Conservation (phyloP, 2,113 vertebrate species). For the Isurus oxyrinchus region DNA sequence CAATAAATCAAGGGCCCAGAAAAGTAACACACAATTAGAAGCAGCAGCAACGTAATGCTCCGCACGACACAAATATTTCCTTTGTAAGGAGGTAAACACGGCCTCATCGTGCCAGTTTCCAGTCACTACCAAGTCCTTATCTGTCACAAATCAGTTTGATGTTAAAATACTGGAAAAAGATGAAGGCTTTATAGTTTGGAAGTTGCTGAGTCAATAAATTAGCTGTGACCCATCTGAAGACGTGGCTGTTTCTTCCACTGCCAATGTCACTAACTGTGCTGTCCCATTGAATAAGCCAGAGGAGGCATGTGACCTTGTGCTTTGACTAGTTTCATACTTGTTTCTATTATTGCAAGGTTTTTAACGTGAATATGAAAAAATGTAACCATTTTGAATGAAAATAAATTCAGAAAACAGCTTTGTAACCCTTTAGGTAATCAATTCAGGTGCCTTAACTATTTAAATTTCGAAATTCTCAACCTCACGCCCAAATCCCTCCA, state of each 20-base stretch:
- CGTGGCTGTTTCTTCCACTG: background rate
- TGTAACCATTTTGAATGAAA: background rate
- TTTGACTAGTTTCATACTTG: background rate
- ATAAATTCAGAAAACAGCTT: background rate
- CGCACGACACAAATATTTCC: background rate
- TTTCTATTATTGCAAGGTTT: background rate
- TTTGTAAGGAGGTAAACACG: background rate
- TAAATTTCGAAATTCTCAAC: no score
- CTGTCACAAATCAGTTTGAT: slow-evolving; percentile 20
- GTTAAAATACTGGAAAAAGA: background rate
- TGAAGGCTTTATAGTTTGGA: background rate
- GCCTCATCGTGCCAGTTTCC: background rate
- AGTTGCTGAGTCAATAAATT: background rate
- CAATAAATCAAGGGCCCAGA: background rate
- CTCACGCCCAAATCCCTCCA: background rate
- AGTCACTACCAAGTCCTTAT: background rate
- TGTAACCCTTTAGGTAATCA: background rate
- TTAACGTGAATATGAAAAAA: background rate
- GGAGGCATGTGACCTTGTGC: background rate
- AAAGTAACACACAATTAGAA: background rate
- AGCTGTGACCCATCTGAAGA: background rate
- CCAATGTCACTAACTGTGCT: background rate
- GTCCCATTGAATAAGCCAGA: background rate
- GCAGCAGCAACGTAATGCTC: background rate
- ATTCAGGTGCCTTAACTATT: background rate